Conservation (phyloP, 2,797 vertebrate genomes). For the Vireo griseus region DNA sequence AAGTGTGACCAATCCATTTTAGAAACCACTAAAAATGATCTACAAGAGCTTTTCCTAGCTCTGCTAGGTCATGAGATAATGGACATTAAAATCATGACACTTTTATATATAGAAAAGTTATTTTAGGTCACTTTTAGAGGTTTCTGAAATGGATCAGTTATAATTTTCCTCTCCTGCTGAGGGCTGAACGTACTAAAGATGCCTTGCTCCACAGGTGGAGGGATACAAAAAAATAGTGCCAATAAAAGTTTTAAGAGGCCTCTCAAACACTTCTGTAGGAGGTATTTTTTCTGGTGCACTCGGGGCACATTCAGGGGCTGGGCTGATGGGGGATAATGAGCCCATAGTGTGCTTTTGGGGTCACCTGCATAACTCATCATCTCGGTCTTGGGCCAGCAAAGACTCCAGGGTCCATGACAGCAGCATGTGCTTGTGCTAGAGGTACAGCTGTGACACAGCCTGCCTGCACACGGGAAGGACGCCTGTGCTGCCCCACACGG, state of each 20-base stretch:
- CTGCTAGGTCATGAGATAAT: constrained; percentile 56
- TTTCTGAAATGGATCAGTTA: constrained; percentile 53
- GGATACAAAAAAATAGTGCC: constrained; percentile 50
- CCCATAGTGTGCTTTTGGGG: background rate
- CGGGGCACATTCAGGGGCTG: background rate
- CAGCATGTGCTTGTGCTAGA: background rate
- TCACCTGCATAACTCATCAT: constrained; percentile 2
- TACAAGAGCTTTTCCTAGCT: constrained; percentile 51
- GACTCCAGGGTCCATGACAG: background rate
- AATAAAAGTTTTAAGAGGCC: constrained; percentile 46
- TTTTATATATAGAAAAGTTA: constrained; percentile 59
- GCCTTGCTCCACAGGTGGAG: constrained; percentile 52
- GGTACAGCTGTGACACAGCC: background rate
- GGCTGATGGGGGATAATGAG: background rate
- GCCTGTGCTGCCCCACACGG: rapidly evolving
- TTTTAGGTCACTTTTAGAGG: constrained; percentile 60
- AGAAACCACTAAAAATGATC: constrained; percentile 55
- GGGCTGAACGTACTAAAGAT: constrained; percentile 27
- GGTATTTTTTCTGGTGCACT: background rate
- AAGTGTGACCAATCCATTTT: constrained; percentile 36
- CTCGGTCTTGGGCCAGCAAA: background rate
- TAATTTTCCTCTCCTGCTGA: constrained; percentile 47
- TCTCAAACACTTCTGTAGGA: constrained; percentile 26
- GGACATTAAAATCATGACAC: constrained; percentile 52
- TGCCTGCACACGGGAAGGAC: background rate